Evolutionary conservation across 2,797 vertebrate species (phyloP).

Genomic region (Galago senegalensis): DNA sequence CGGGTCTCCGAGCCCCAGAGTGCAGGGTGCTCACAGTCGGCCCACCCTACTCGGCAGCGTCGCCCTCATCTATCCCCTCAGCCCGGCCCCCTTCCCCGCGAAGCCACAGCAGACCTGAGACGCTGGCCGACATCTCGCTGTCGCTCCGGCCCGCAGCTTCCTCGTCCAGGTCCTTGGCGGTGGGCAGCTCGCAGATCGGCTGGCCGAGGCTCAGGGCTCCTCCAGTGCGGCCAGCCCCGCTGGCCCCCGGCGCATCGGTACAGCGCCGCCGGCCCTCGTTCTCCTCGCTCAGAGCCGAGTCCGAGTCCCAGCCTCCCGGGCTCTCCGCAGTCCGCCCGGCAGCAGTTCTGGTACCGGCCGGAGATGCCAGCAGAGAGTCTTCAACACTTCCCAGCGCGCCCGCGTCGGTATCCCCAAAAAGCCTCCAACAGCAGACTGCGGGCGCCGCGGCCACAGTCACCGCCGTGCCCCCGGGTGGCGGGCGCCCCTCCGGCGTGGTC

Average conservation of each 20-base stretch:
- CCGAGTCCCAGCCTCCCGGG: conserved; percentile 94
- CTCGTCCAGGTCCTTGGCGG: conserved; percentile 89
- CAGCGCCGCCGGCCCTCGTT: conserved; percentile 90
- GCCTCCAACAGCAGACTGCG: conserved; percentile 94
- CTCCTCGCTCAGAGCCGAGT: conserved; percentile 96
- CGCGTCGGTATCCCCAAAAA: conserved; percentile 92
- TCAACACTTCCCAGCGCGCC: conserved; percentile 73
- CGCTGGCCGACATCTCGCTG: conserved; percentile 93
- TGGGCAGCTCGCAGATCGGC: conserved; percentile 74
- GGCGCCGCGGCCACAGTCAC: conserved; percentile 64
- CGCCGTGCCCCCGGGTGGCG: conserved; percentile 71
- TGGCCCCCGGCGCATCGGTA: conserved; percentile 59
- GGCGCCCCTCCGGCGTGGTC: conserved; percentile 79
- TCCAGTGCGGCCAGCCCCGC: conserved; percentile 64
- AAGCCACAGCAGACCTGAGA: conserved; percentile 90
- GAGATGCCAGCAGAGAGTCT: conserved; percentile 77
- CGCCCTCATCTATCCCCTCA: background rate
- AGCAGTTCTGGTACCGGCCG: conserved; percentile 61
- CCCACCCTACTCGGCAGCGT: background rate
- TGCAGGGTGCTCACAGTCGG: background rate
- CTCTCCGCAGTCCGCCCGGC: conserved; percentile 87
- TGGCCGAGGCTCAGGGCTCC: conserved; percentile 65
- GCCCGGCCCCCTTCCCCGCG: background rate
- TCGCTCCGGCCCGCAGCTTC: conserved; percentile 92
- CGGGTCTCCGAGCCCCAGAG: background rate